phyloP scores from a whole-genome alignment of 1,140 invertebrate species.

The Armadillidium nasatum region DNA sequence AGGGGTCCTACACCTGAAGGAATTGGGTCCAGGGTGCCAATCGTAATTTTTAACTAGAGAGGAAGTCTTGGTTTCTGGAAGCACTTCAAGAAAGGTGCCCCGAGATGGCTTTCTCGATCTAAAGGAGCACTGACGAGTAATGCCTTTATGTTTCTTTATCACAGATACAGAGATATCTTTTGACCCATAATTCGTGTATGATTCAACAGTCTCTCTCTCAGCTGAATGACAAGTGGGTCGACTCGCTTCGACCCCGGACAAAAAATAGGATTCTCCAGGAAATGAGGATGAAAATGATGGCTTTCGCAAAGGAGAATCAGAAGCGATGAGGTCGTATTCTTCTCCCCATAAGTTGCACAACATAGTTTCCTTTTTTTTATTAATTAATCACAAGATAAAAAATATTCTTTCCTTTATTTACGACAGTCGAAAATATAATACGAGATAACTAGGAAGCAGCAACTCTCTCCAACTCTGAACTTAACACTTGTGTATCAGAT shows the following conservation, averaged over 20 bases:
- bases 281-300: background rate
- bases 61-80: background rate
- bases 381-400: too few species aligned
- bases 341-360: background rate
- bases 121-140: background rate
- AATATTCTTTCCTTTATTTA: too few species aligned
- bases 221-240: background rate
- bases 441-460: too few species aligned
- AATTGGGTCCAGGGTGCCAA: background rate
- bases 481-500: too few species aligned
- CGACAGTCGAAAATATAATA: too few species aligned
- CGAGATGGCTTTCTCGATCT: background rate
- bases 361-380: too few species aligned
- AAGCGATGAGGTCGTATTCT: background rate
- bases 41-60: background rate
- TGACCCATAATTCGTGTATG: background rate
- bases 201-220: background rate
- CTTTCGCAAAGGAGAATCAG: background rate
- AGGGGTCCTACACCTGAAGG: background rate
- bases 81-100: background rate
- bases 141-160: background rate
- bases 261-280: background rate
- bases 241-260: background rate
- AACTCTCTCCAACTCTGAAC: too few species aligned
- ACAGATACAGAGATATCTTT: background rate